A percentile compares a stretch with the other conserved stretches of the same genome.
These are phyloP conservation scores for Craseonycteris thonglongyai DNA, from an alignment of 2,113 vertebrate species.

Conservation along the genomic window DNA sequence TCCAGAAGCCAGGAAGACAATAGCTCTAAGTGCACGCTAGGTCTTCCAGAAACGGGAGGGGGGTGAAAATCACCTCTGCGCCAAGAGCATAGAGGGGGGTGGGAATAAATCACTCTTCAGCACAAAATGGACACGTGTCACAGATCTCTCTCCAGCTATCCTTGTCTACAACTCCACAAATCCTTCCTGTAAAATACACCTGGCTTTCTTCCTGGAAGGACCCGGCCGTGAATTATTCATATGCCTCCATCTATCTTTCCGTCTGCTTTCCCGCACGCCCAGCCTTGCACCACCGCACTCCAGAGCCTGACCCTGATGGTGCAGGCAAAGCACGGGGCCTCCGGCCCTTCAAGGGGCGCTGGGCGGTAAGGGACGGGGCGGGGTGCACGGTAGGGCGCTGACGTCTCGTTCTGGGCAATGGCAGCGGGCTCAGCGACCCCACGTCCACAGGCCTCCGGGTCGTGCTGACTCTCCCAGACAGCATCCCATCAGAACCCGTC, in stretches of 20 bases:
- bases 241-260: conserved; percentile 49
- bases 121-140: not conserved
- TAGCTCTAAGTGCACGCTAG: not conserved
- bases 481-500: not conserved
- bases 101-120: not conserved
- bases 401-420: not conserved
- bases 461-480: not conserved
- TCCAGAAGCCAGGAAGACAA: conserved; percentile 19
- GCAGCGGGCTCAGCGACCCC: not conserved
- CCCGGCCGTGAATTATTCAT: conserved; percentile 63
- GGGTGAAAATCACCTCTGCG: conserved; percentile 22
- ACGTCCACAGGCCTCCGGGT: not conserved
- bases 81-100: not conserved
- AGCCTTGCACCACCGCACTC: conserved; percentile 18
- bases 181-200: conserved; percentile 39
- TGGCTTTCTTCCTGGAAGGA: conserved; percentile 62
- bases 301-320: not conserved
- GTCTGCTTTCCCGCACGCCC: conserved; percentile 46
- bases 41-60: conserved; percentile 22
- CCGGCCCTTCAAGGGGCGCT: not conserved
- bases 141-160: not conserved
- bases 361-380: not conserved
- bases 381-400: fast-evolving
- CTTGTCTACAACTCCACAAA: conserved; percentile 33
- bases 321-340: not conserved